Base-by-base conservation (phyloP, 2,113 vertebrate genomes). In the Neotragus moschatus region DNA sequence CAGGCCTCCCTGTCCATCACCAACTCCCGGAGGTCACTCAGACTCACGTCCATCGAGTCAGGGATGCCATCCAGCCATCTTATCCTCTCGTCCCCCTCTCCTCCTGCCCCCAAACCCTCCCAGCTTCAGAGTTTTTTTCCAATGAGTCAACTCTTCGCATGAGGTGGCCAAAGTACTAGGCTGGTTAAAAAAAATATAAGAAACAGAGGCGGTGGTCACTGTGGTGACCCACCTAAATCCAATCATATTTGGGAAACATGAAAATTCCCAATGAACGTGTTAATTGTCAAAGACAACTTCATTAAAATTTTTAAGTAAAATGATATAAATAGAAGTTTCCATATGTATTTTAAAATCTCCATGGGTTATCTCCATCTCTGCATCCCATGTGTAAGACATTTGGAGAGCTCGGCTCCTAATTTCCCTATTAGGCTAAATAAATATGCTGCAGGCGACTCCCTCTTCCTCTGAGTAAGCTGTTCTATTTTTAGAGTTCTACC, bases 321-420 rank as follows among this genome's bases (percentile, higher is more conserved):
- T 28, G 6, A 56, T 56, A 53, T 49, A 92, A 80, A n/a, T 17
- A n/a, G 39, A 84, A 90, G 28, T 70, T 51, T 15, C 7, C 14
- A 13, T 26, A 43, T 87, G 19, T 56, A 2, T 91, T 89, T 91
- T 36, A 8, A 80, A 61, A 80, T 39, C 12, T 15, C 47, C 33
- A 0, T 36, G 2, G 16, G 60, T 55, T 12, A 26, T 36, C 47
- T 56, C 16, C 30, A 21, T 39, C 6, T 33, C 15, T 30, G 36
- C 30, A 45, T n/a, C 3, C 0, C 21, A 2, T 10, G 25, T 23
- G 7, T 47, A 16, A 2, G 3, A 6, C 6, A 14, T 23, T 13
- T 39, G 26, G 6, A 55, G 79, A 70, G 43, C 5, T 5, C 14
- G 14, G 25, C 28, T 63, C 33, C 30, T 79, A 49, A 70, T 63